Percentiles rank a stretch among this genome's conserved stretches.
Evolutionary conservation across 2,888 invertebrate species (phyloP).

Genomic region (Chrysolina americana): DNA sequence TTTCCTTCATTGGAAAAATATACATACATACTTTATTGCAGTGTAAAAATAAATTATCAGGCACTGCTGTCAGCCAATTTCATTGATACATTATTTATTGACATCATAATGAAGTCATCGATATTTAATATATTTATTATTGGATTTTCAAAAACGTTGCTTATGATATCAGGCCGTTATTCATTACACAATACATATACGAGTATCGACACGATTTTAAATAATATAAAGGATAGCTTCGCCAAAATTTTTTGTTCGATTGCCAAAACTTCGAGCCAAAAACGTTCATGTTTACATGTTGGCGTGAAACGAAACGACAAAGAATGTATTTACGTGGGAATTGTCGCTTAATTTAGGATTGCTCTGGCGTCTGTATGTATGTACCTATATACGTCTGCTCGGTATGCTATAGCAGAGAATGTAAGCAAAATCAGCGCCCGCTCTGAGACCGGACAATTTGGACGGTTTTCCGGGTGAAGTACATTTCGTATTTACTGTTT

Average conservation of each 20-base stretch:
- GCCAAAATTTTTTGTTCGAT: background rate
- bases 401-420: background rate
- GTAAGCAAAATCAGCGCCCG: background rate
- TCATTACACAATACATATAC: conserved; percentile 1
- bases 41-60: too few species aligned
- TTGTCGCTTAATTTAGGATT: background rate
- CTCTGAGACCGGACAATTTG: too few species aligned
- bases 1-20: too few species aligned
- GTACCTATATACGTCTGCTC: background rate
- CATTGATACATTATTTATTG: too few species aligned
- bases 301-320: background rate
- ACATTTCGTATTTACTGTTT: too few species aligned
- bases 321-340: background rate
- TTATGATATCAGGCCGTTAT: background rate
- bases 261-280: conserved; percentile 9
- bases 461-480: too few species aligned
- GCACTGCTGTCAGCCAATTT: too few species aligned
- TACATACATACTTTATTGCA: too few species aligned
- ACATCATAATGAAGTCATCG: too few species aligned
- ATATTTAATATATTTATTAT: too few species aligned
- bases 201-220: background rate
- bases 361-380: background rate
- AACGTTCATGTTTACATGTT: background rate
- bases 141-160: background rate
- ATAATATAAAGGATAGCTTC: background rate